Percentiles rank a stretch among this genome's conserved stretches.
These are phyloP conservation scores for Heliothis peltigera DNA, from an alignment of 2,888 invertebrate genomes.

Conservation along the genomic window DNA sequence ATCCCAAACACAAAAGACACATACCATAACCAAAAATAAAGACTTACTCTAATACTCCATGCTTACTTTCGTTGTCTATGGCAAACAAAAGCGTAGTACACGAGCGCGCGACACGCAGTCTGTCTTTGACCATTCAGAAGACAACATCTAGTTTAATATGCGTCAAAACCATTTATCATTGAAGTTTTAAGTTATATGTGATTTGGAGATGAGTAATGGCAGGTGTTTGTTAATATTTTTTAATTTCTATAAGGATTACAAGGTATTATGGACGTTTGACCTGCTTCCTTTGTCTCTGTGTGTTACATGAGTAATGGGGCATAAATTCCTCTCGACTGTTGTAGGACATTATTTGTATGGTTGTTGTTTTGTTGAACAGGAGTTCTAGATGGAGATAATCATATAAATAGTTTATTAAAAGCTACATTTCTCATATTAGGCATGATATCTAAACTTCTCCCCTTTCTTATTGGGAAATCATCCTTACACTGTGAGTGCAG, in stretches of 20 bases:
- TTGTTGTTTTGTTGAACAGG: conserved; percentile 21
- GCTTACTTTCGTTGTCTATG: conserved; percentile 72
- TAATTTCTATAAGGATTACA: conserved; percentile 82
- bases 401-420: too few species aligned
- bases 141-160: conserved; percentile 66
- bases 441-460: too few species aligned
- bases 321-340: conserved; percentile 52
- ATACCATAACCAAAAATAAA: conserved; percentile 73
- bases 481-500: too few species aligned
- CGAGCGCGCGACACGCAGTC: conserved; percentile 76
- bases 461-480: too few species aligned
- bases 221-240: conserved; percentile 73
- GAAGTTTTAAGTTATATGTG: conserved; percentile 67
- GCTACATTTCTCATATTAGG: too few species aligned
- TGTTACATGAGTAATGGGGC: conserved; percentile 60
- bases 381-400: too few species aligned
- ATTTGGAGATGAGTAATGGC: conserved; percentile 69
- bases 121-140: conserved; percentile 70
- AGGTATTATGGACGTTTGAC: conserved; percentile 66
- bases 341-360: conserved; percentile 30
- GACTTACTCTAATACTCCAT: conserved; percentile 60
- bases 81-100: conserved; percentile 71
- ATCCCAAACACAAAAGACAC: conserved; percentile 61
- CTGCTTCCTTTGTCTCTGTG: conserved; percentile 64
- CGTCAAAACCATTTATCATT: conserved; percentile 72